Base-by-base conservation (phyloP, 2,888 invertebrate species). In the Epinotia brunnichana region DNA sequence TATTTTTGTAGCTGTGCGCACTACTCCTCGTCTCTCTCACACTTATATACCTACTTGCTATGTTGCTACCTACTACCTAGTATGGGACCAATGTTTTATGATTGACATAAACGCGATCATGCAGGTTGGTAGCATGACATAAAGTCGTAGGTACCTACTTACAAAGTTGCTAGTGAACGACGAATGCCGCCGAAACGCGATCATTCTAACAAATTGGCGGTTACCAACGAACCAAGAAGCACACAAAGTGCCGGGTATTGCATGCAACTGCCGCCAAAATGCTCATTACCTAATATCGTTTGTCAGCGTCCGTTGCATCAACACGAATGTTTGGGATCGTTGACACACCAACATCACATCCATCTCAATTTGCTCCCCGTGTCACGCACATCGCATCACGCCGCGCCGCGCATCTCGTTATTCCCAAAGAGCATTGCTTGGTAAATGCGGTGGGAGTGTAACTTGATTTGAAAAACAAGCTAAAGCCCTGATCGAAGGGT, bases 331-430 rank as follows among this genome's bases (percentile, higher is more conserved):
- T 81, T 73, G 76, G 76, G 81, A 79, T 79, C 81, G 81, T 82
- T 82, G 85, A 84, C 82, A 82, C 79, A 69, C 70, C 77, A 76
- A 81, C 78, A 68, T 71, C 77, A 76, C 80, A 85, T 85, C 82
- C 77, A 82, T 85, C 83, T 82, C 81, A 82, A 85, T 83, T 81
- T 70, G 21, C 48, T 56, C 51, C 69, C 68, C 15, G 63, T 53
- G 68, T 63, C 73, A 73, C 73, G 63, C 73, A 69, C 63, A 53
- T 63, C 63, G 56, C 72, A 54, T 68, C 61, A n/a, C n/a, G n/a
- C n/a, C 63, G 69, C 73, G 70, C 48, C 41, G 13, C 48, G 60
- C 54, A 53, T 54, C 53, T 53, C 11, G 53, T 41, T 54, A 53
- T 61, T 44, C 71, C 29, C 19, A 60, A 66, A 41, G 51, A 19